A percentile compares a stretch with the other conserved stretches of the same genome.
These are phyloP conservation scores for Apomyelois bistriatella DNA, from an alignment of 2,888 invertebrate species.

Conservation along the genomic window DNA sequence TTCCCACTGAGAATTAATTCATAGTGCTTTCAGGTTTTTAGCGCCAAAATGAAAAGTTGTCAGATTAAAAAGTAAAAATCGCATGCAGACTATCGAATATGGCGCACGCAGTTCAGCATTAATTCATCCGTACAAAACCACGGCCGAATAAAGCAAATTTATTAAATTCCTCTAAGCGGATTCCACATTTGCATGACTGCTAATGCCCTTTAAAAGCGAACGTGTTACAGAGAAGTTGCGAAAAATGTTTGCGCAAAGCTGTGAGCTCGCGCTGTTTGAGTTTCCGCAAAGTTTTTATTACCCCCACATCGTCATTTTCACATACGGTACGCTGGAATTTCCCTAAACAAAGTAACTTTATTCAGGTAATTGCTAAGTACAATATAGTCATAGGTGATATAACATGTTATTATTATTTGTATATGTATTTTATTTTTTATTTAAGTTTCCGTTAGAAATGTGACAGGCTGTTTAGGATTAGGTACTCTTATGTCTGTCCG, in stretches of 20 bases:
- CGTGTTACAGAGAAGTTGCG: conserved; percentile 31
- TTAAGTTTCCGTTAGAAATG: too few species aligned
- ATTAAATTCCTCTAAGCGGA: conserved; percentile 33
- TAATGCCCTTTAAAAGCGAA: conserved; percentile 34
- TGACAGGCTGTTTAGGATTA: too few species aligned
- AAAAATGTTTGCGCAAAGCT: conserved; percentile 35
- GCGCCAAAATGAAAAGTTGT: not conserved
- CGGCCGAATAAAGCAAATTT: conserved; percentile 29
- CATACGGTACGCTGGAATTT: not conserved
- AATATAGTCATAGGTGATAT: too few species aligned
- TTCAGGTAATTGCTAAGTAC: not conserved
- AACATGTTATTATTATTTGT: too few species aligned
- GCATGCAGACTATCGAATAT: not conserved
- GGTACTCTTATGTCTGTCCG: too few species aligned
- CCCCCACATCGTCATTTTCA: conserved; percentile 17
- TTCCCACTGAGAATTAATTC: too few species aligned
- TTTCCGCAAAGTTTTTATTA: conserved; percentile 35
- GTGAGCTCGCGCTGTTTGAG: conserved; percentile 22
- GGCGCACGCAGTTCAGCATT: conserved; percentile 1
- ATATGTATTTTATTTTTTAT: too few species aligned
- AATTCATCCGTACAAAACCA: not conserved
- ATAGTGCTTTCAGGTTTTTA: too few species aligned
- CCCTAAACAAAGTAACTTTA: not conserved
- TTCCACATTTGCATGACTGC: conserved; percentile 40
- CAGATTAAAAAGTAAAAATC: not conserved